Evolutionary conservation across 2,888 invertebrate species (phyloP).

Genomic region (Drosophila borealis): DNA sequence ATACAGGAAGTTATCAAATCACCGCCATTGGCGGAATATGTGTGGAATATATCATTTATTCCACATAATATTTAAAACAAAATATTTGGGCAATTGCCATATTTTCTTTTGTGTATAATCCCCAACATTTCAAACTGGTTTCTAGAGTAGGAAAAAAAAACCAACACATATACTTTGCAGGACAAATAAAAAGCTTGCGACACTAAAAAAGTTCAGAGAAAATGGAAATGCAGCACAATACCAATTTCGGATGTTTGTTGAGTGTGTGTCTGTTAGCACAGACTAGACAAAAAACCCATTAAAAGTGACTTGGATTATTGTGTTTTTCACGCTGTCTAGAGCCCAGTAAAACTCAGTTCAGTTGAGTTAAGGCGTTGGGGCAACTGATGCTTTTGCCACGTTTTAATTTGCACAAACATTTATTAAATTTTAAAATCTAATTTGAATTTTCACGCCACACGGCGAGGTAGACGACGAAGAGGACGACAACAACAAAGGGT

Average conservation of each 20-base stretch:
- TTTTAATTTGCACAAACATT: slow-evolving; percentile 75
- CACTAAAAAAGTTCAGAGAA: neutral
- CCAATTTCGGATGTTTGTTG: neutral
- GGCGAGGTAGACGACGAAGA: slow-evolving; percentile 24
- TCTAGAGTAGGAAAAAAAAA: neutral
- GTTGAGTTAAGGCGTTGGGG: slow-evolving; percentile 30
- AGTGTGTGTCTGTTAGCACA: neutral
- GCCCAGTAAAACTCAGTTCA: slow-evolving; percentile 17
- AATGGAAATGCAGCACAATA: slow-evolving; percentile 8
- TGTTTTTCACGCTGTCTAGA: slow-evolving; percentile 42
- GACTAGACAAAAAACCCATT: slow-evolving; percentile 66
- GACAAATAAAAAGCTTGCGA: neutral
- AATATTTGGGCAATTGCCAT: no score
- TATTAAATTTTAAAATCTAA: slow-evolving; percentile 83
- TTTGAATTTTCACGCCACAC: slow-evolving; percentile 80
- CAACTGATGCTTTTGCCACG: slow-evolving; percentile 62
- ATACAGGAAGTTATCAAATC: no score
- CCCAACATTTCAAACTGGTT: no score
- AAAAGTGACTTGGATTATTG: slow-evolving; percentile 53
- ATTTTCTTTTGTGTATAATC: no score
- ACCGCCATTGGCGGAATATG: no score
- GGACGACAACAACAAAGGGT: slow-evolving; percentile 34
- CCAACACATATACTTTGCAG: slow-evolving; percentile 2
- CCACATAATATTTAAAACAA: no score
- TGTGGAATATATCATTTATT: no score